Evolutionary conservation across 2,888 invertebrate species (phyloP), one percentile per base, ranked within the genome.

Genomic region (Campopleginae sp.): DNA sequence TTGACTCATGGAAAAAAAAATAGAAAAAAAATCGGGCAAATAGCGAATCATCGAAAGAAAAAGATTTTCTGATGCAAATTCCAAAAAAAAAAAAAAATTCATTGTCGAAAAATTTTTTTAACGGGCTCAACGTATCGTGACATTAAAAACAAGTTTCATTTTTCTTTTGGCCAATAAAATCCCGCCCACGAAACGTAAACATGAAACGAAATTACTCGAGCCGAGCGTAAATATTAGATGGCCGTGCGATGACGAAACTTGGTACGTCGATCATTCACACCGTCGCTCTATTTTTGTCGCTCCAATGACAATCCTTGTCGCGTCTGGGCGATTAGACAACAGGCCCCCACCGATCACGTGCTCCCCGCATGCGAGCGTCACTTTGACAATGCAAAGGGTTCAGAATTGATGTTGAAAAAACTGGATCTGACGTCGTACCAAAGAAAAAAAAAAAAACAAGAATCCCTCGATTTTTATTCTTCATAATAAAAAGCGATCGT

Each of bases 181-280:
- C 31, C 2, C 2, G 17, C 12, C 17, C 44, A 70, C 27, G 2
- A 10, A 46, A 44, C 44, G 38, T 33, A 61, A 27, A 27, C 12
- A 27, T 31, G 14, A 46, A 31, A 63, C 58, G 44, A 3, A 17
- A 46, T 3, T 8, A 23, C 12, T 71, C 33, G 31, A 38, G 31
- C 42, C 19, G 1, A n/a, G 38, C 19, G 14, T 23, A n/a, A n/a
- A n/a, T n/a, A 65, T 65, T 66, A 38, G 33, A 65, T 38, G 8
- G 8, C 42, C 23, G 65, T 65, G 33, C 23, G 8, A 51, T 38
- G 65, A 76, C 23, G 76, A 76, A 76, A 76, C 38, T 76, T n/a
- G 33, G 63, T 48, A 12, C 46, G 48, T 8, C 14, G 61, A 75
- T 63, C n/a, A 63, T 63, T 75, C 33, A 74, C 42, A 58, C 44